Evolutionary conservation across 2,888 invertebrate species (phyloP).

Genomic region (Drosophila bunnanda): DNA sequence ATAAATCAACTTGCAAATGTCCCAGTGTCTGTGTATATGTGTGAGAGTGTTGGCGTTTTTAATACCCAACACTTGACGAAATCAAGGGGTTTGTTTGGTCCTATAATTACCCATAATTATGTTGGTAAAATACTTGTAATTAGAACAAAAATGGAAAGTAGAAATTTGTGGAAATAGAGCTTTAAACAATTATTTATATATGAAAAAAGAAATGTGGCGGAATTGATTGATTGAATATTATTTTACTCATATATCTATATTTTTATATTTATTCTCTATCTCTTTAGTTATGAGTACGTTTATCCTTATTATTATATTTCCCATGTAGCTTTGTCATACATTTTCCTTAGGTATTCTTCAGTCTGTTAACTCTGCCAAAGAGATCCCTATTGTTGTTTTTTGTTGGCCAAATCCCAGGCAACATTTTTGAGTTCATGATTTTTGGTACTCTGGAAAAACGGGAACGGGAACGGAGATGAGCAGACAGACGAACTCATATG

Average conservation of each 20-base stretch:
- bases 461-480: conserved; percentile 1
- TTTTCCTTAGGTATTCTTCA: not conserved
- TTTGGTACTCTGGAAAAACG: conserved; percentile 26
- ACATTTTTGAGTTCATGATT: conserved; percentile 64
- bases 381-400: not conserved
- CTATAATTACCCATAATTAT: not conserved
- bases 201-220: no score
- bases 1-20: conserved; percentile 76
- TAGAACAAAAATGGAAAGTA: no score
- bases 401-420: conserved; percentile 8
- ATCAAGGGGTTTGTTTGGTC: not conserved
- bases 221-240: no score
- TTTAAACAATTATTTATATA: no score
- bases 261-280: not conserved
- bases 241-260: no score
- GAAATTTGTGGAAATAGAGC: no score
- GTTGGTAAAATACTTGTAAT: not conserved
- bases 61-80: not conserved
- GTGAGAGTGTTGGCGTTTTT: not conserved
- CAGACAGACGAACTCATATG: conserved; percentile 60
- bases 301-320: no score
- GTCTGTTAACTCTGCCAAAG: not conserved
- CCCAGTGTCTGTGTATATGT: conserved; percentile 16
- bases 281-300: not conserved
- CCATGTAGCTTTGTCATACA: not conserved